phyloP scores from a whole-genome alignment of 2,888 invertebrate species.

The Leuctra nigra region DNA sequence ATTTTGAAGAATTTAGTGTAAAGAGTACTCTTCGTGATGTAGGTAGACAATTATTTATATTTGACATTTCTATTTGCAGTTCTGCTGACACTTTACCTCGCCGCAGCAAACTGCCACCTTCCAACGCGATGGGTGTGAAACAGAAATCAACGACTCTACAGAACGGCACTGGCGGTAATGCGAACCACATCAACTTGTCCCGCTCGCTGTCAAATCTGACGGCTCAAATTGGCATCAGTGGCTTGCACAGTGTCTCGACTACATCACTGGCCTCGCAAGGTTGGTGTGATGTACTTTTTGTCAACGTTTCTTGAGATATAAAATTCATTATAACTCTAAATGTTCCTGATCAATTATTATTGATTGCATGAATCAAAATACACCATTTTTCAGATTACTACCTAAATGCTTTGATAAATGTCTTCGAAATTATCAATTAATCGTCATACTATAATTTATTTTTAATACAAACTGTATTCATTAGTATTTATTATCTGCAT shows the following conservation, averaged over 20 bases:
- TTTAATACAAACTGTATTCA: too few relatives aligned
- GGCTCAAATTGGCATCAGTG: neutral
- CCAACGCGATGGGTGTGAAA: conserved; percentile 27
- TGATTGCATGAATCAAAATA: too few relatives aligned
- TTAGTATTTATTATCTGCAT: too few relatives aligned
- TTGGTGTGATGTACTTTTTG: neutral
- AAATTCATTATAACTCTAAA: neutral
- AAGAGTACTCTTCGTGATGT: too few relatives aligned
- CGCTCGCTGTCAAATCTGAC: conserved; percentile 33
- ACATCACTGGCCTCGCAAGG: conserved; percentile 32
- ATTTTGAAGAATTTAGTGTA: too few relatives aligned
- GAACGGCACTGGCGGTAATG: conserved; percentile 17
- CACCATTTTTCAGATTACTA: too few relatives aligned
- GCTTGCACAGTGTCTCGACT: conserved; percentile 33
- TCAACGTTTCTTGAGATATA: neutral
- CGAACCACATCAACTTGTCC: conserved; percentile 27
- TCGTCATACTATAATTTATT: too few relatives aligned
- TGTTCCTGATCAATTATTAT: neutral
- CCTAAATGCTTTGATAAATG: too few relatives aligned
- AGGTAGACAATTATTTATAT: too few relatives aligned
- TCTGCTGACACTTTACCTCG: conserved; percentile 39
- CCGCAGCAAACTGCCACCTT: conserved; percentile 36
- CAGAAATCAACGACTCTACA: conserved; percentile 11
- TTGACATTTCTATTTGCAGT: conserved; percentile 9
- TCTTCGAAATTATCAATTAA: too few relatives aligned